phyloP scores from a whole-genome alignment of 2,888 invertebrate genomes.

The Tanytarsus gracilentus region DNA sequence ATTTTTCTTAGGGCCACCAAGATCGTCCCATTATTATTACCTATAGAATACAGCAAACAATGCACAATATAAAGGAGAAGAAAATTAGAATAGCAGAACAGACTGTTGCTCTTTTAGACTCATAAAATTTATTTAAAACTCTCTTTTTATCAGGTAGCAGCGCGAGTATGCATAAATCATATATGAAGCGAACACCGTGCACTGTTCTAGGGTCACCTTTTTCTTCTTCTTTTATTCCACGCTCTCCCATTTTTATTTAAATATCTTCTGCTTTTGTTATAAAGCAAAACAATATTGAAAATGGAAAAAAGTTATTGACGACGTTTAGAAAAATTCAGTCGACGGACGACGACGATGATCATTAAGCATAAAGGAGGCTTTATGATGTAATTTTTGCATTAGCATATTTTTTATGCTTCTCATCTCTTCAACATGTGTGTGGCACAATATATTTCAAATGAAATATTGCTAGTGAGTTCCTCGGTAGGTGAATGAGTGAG shows the following conservation, averaged over 20 bases:
- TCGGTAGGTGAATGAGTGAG: not conserved
- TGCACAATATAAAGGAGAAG: not conserved
- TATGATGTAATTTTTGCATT: not conserved
- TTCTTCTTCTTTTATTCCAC: not conserved
- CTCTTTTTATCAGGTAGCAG: slow-evolving; percentile 23
- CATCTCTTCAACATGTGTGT: not conserved
- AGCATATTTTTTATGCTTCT: not conserved
- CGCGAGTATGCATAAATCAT: slow-evolving; percentile 17
- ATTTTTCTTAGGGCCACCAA: not conserved
- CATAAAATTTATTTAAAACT: not conserved
- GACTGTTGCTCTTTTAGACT: not conserved
- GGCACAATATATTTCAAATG: not conserved
- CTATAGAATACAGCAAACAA: not conserved
- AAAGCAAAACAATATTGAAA: too few relatives aligned
- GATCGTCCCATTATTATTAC: not conserved
- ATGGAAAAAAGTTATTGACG: too few relatives aligned
- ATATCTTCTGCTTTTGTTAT: too few relatives aligned
- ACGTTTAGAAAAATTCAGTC: too few relatives aligned
- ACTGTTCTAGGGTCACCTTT: slow-evolving; percentile 6
- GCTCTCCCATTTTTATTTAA: too few relatives aligned
- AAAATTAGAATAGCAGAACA: slow-evolving; percentile 4
- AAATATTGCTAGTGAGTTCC: not conserved
- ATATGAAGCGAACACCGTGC: not conserved
- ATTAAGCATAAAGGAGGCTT: not conserved
- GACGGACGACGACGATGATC: too few relatives aligned